Conservation (phyloP, 2,888 invertebrate genomes). For the Philereme transversata region DNA sequence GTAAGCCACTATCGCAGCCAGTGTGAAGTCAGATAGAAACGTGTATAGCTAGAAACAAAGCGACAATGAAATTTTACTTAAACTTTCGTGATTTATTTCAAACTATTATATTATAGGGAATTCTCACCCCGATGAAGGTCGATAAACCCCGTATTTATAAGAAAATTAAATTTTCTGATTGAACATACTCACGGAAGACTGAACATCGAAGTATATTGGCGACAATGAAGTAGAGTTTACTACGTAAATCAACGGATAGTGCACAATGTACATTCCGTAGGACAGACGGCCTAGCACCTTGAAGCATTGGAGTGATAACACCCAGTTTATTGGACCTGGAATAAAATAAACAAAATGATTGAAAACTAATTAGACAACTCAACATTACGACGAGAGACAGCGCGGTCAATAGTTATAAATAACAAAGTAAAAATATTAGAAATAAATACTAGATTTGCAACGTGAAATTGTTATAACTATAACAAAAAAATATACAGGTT, state of each 20-base stretch:
- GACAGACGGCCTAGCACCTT: conserved; percentile 78
- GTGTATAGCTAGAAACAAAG: conserved; percentile 53
- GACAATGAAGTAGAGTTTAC: conserved; percentile 43
- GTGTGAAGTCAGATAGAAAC: conserved; percentile 49
- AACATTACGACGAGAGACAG: too few species aligned
- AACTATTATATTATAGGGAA: too few species aligned
- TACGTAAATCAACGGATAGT: conserved; percentile 63
- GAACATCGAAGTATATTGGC: conserved; percentile 48
- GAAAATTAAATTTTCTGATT: too few species aligned
- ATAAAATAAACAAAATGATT: background rate
- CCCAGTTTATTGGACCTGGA: conserved; percentile 73
- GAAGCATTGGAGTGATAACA: conserved; percentile 76
- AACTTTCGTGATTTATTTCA: too few species aligned
- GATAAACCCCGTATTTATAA: too few species aligned
- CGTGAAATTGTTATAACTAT: too few species aligned
- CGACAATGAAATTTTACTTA: background rate
- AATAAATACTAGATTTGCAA: too few species aligned
- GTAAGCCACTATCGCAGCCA: conserved; percentile 54
- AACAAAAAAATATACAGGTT: too few species aligned
- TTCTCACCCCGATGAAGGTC: too few species aligned
- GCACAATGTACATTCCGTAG: conserved; percentile 82
- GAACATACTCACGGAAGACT: conserved; percentile 42
- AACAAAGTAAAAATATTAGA: too few species aligned
- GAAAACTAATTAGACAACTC: background rate
- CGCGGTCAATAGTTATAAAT: too few species aligned